Evolutionary conservation across 2,888 invertebrate genomes (phyloP).

Genomic region (Drosophila emarginata): DNA sequence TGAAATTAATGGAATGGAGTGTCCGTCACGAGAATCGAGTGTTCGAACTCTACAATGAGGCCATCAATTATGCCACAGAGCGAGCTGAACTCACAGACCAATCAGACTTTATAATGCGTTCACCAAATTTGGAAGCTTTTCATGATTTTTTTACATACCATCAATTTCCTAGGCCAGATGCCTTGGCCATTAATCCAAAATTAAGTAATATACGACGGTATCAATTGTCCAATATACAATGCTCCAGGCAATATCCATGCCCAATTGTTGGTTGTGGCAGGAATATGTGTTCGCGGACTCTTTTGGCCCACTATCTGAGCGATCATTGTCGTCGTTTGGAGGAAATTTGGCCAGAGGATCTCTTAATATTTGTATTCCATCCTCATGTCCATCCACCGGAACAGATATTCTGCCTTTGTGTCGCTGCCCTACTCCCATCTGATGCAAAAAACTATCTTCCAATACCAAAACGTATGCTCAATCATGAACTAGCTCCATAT

Average conservation of each 20-base stretch:
- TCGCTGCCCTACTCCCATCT: constrained; percentile 7
- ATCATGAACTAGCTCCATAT: constrained; percentile 7
- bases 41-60: background rate
- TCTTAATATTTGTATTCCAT: constrained; percentile 8
- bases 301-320: constrained; percentile 26
- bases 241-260: background rate
- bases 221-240: background rate
- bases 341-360: constrained; percentile 31
- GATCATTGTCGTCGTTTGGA: constrained; percentile 25
- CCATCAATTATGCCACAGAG: background rate
- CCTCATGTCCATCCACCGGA: background rate
- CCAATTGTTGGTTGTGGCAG: constrained; percentile 2
- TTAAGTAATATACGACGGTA: background rate
- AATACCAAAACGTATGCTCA: background rate
- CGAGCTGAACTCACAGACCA: background rate
- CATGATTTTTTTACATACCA: constrained; percentile 4
- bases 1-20: constrained; percentile 4
- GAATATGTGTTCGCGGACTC: background rate
- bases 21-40: constrained; percentile 6
- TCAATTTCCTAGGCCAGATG: background rate
- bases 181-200: constrained; percentile 1
- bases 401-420: constrained; percentile 10
- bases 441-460: background rate
- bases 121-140: constrained; percentile 16
- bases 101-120: background rate